Conservation (phyloP, 1,140 invertebrate genomes). For the Cyclargus thomasi region DNA sequence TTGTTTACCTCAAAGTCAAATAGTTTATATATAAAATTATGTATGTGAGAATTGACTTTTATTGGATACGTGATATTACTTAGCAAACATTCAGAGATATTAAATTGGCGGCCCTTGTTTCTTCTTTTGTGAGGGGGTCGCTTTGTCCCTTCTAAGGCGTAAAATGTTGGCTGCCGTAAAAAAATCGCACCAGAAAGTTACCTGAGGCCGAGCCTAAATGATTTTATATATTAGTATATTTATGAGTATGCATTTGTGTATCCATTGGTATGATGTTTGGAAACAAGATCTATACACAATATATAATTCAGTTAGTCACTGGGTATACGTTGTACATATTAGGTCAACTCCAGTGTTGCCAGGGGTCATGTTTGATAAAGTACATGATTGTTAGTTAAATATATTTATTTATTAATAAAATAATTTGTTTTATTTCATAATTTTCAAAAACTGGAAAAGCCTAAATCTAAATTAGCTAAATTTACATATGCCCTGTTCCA, state of each 20-base stretch:
- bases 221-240: constrained; percentile 8
- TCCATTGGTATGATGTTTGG: not conserved
- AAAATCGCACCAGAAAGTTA: not conserved
- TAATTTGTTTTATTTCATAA: not conserved
- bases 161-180: not conserved
- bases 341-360: not conserved
- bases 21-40: not conserved
- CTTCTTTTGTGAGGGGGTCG: too few species aligned
- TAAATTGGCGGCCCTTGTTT: not conserved
- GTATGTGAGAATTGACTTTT: not conserved
- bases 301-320: not conserved
- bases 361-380: not conserved
- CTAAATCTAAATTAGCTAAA: too few species aligned
- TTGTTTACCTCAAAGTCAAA: not conserved
- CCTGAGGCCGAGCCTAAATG: constrained; percentile 5
- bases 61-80: not conserved
- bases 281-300: not conserved
- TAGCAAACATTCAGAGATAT: not conserved
- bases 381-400: constrained; percentile 1
- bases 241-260: constrained; percentile 11
- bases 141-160: not conserved
- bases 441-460: too few species aligned
- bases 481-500: too few species aligned
- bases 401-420: constrained; percentile 4
- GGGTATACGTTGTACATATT: not conserved